Evolutionary conservation across 2,888 invertebrate genomes (phyloP), one percentile per base, ranked within the genome.

Genomic region (Marronus borbonicus): DNA sequence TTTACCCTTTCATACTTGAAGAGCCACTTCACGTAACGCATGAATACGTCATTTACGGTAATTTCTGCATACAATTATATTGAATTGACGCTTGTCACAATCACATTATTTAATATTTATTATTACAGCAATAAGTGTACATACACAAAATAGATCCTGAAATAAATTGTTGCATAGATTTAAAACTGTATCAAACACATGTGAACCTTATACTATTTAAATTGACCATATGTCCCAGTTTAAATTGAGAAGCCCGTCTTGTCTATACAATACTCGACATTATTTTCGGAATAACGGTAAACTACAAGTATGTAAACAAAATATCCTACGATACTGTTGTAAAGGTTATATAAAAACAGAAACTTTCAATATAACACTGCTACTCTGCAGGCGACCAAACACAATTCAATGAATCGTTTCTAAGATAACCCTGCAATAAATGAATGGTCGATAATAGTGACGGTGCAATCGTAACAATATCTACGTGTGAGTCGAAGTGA

Each of bases 401-500:
- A 24, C 10, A 76, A 31, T 77, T 24, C 31, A 49, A 12, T 49
- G 14, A 10, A 49, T 24, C 10, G 36, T 28, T 58, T 62, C 44
- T 66, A 66, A 74, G 78, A 66, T 52, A n/a, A 17, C 4, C 52
- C 28, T 75, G 10, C 49, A 60, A 80, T 52, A 60, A 83, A 80
- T 80, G 84, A 83, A 84, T 84, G 85, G 85, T 80, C 83, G 80
- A 80, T 83, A 82, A 81, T 80, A 82, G 84, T 85, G 86, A 86
- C 86, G 83, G 77, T 83, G 86, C 86, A 84, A 83, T 86, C 82
- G 84, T 83, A 84, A 85, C 86, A 86, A 86, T 85, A 85, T 84
- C 87, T 81, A 86, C 87, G 87, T 87, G 87, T 87, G 86, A 86
- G 87, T 85, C 84, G 84, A 83, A 85, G 84, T 86, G 86, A 87